Evolutionary conservation across 2,797 vertebrate genomes (phyloP).

Genomic region (Salmo trutta): DNA sequence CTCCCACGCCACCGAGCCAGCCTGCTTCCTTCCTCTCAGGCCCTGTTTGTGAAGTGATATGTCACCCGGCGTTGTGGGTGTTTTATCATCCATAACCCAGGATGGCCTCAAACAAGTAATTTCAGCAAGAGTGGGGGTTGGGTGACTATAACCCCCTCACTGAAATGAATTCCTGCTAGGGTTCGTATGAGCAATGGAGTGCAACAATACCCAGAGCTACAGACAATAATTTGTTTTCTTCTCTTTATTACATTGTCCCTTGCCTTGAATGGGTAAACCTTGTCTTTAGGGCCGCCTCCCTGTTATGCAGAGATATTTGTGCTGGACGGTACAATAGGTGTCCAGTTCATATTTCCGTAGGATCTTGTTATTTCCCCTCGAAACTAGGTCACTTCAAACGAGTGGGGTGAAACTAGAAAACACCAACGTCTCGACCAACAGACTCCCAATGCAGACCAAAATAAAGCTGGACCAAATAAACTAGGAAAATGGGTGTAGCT

Average conservation of each 20-base stretch:
- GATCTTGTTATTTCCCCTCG: background rate
- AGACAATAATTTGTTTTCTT: background rate
- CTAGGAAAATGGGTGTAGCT: no score
- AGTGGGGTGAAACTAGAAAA: background rate
- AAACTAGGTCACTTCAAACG: background rate
- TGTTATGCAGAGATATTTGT: background rate
- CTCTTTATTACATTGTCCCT: background rate
- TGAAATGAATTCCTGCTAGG: background rate
- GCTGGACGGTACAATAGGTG: no score
- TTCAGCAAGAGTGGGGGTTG: background rate
- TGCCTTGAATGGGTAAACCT: background rate
- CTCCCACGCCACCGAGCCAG: constrained; percentile 3
- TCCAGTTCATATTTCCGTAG: background rate
- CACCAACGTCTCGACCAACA: background rate
- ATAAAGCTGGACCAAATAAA: no score
- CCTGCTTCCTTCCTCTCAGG: constrained; percentile 40
- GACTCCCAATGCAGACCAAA: no score
- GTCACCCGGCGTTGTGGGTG: background rate
- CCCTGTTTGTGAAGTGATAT: constrained; percentile 35
- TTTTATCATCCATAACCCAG: constrained; percentile 24
- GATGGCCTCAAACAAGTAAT: constrained; percentile 4
- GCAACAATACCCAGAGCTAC: background rate
- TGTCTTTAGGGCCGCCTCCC: background rate
- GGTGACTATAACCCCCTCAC: background rate
- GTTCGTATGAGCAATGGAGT: background rate